Base-by-base conservation (phyloP, 2,113 vertebrate genomes). In the Vidua chalybeata region DNA sequence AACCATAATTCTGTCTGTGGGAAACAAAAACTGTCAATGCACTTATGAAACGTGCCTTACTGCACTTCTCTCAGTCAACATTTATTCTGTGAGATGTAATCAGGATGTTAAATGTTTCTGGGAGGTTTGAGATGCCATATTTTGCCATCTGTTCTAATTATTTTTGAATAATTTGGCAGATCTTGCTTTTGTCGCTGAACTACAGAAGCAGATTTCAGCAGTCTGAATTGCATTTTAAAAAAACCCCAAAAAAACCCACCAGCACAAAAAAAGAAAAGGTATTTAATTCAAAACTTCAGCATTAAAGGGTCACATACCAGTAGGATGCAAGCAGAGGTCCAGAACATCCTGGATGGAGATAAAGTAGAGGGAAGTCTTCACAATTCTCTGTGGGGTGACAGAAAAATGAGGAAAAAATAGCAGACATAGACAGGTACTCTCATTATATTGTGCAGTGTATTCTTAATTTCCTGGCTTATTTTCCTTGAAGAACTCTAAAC, bases 81-180 rank as follows among this genome's bases (percentile, higher is more conserved):
- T 87, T 92, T 73, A 87, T 48, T 54, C 75, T 84, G 21, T 46
- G 62, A 86, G 91, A 94, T 76, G 37, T 10, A 93, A 84, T 91
- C 80, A 73, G 78, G 81, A 88, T 74, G 51, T 89, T 95, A 93
- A 89, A 82, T 92, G 76, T 73, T 94, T 92, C 84, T 89, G 87
- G 77, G 87, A 95, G 31, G 51, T 61, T 93, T 90, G 78, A 89
- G 62, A 56, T 95, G 84, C 78, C 62, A 82, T 78, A 75, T 74
- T 94, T 96, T 91, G 79, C 97, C 95, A 96, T 96, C 95, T 97
- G 95, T 91, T 96, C 90, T 91, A 90, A 94, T 94, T 90, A 91
- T 77, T 93, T 94, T 56, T 93, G 61, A 97, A 86, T 96, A 93
- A 91, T 93, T 82, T 94, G 94, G 78, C 72, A 91, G 62, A 76